Conservation (phyloP, 1,140 invertebrate genomes). For the Zophobas morio region DNA sequence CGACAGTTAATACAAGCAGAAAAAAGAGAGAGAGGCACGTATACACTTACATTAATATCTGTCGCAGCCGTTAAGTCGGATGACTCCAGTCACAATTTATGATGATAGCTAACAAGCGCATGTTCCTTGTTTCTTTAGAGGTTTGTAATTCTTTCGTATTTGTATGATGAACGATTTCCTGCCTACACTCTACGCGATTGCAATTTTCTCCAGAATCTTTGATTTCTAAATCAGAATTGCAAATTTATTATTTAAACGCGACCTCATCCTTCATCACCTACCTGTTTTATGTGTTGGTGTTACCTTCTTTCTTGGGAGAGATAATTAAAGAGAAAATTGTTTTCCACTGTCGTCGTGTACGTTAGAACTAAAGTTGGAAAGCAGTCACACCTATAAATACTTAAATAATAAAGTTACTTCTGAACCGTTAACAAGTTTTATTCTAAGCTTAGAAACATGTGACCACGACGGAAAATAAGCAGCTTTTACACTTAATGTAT, state of each 20-base stretch:
- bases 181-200: constrained; percentile 25
- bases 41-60: constrained; percentile 50
- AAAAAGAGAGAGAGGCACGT: constrained; percentile 39
- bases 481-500: too few species aligned
- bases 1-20: constrained; percentile 45
- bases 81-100: constrained; percentile 49
- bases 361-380: too few species aligned
- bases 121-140: constrained; percentile 49
- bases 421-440: too few species aligned
- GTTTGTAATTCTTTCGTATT: constrained; percentile 51
- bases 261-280: constrained; percentile 10
- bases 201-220: constrained; percentile 39
- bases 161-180: constrained; percentile 51
- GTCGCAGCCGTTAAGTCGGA: constrained; percentile 46
- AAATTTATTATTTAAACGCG: constrained; percentile 31
- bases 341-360: too few species aligned
- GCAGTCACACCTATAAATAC: too few species aligned
- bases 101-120: constrained; percentile 52
- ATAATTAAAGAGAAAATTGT: constrained; percentile 25
- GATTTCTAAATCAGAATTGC: constrained; percentile 40
- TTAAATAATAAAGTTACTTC: too few species aligned
- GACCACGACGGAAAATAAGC: too few species aligned
- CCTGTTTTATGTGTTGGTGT: not conserved
- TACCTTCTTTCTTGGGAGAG: not conserved
- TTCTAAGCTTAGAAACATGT: too few species aligned